Evolutionary conservation across 2,888 invertebrate species (phyloP), one percentile per base, ranked within the genome.

Genomic region (Barypeithes pellucidus): DNA sequence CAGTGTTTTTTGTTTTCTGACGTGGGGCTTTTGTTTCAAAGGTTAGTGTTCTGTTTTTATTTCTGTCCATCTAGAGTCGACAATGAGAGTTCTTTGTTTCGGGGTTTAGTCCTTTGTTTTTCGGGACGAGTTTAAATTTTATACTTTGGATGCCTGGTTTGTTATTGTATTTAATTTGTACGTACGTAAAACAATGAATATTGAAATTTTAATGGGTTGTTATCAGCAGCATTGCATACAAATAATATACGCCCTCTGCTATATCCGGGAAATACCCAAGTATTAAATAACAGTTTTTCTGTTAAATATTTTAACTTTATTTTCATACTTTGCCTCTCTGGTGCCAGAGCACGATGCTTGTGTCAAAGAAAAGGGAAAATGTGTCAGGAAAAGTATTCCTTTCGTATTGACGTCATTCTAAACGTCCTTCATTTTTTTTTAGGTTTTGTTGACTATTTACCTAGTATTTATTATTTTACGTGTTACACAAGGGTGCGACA

Each of bases 221-320:
- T 36, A 29, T 29, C 7, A 29, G 5, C 52, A 22, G 39, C 39
- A 65, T 65, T 52, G 39, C 3, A n/a, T 20, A 52, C 52, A 65
- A 65, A 47, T 20, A 62, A 29, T 52, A 41, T 22, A 52, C 52
- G 52, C 65, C 45, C 45, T n/a, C n/a, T 24, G 29, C 16, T 63
- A 50, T 33, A 65, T 65, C 65, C 65, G 39, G 65, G 52, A 65
- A 65, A 65, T 65, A 65, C 41, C 50, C 65, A 65, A 18, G 43
- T 45, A 45, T 24, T 22, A 43, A 7, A 24, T n/a, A 60, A 60
- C 41, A 60, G 20, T 60, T 57, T 22, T 11, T 20, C 20, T 16
- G 60, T 41, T 12, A 60, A 60, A 24, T 24, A 24, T n/a, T n/a
- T n/a, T n/a, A n/a, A n/a, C n/a, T n/a, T n/a, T n/a, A n/a, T n/a